These are phyloP conservation scores for Apostichopus japonicus DNA, from an alignment of 35 echinoderm and acorn worm genomes.

Conservation along the genomic window DNA sequence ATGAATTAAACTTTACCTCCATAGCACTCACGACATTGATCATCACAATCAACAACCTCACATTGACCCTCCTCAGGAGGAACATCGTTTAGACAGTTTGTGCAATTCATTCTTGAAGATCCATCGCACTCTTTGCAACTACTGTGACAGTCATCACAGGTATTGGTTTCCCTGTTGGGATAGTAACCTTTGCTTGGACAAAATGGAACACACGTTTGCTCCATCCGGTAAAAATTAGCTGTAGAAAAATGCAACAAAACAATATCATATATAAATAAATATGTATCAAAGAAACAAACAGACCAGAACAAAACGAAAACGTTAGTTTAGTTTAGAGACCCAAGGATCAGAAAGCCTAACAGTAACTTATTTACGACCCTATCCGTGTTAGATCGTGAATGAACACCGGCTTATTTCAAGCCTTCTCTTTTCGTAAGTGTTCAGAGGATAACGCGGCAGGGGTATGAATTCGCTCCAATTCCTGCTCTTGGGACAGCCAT, in stretches of 20 bases:
- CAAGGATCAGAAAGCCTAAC: no score
- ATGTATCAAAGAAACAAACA: no score
- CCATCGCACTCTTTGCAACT: background rate
- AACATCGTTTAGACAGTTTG: background rate
- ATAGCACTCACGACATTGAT: background rate
- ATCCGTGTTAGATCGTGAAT: no score
- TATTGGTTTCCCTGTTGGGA: background rate
- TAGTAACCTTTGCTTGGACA: slow-evolving; percentile 39
- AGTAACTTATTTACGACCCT: no score
- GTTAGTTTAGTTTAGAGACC: no score
- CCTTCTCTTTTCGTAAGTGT: no score
- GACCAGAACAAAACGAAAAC: no score
- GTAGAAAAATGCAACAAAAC: background rate
- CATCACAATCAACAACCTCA: background rate
- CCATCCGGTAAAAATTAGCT: background rate
- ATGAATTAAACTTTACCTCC: background rate
- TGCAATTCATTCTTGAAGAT: background rate
- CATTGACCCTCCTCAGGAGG: background rate
- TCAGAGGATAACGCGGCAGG: no score
- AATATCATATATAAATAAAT: no score
- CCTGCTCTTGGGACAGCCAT: no score
- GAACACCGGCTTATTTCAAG: no score
- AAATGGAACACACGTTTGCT: slow-evolving; percentile 28
- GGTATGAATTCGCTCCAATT: no score
- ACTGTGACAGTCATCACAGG: background rate